Percentiles rank a stretch among this genome's conserved stretches.
These are phyloP conservation scores for Malthinus flaveolus DNA, from an alignment of 2,888 invertebrate species.

Conservation along the genomic window DNA sequence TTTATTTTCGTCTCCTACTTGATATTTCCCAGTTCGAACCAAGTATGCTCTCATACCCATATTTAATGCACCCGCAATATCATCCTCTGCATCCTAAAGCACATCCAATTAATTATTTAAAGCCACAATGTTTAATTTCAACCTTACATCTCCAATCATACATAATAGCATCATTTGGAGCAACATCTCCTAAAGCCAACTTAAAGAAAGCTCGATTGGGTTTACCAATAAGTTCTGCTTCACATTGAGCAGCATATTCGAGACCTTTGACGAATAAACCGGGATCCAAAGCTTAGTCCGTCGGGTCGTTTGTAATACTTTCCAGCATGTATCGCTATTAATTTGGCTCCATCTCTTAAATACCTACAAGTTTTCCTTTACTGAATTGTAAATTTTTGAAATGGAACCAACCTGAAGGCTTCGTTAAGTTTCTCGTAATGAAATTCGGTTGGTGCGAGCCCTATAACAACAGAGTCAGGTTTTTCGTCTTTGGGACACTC, in stretches of 20 bases:
- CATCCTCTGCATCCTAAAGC: slow-evolving; percentile 76
- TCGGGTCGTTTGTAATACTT: slow-evolving; percentile 72
- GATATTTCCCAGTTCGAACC: slow-evolving; percentile 81
- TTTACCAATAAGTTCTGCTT: slow-evolving; percentile 74
- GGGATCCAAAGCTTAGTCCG: slow-evolving; percentile 78
- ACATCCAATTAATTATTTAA: background rate
- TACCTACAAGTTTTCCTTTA: slow-evolving; percentile 53
- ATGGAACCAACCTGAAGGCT: slow-evolving; percentile 65
- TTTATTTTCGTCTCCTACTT: slow-evolving; percentile 63
- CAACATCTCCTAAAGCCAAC: slow-evolving; percentile 54
- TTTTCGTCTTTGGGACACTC: slow-evolving; percentile 49
- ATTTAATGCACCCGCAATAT: slow-evolving; percentile 73
- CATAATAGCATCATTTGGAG: slow-evolving; percentile 66
- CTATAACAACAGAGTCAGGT: slow-evolving; percentile 75
- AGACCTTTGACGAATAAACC: slow-evolving; percentile 79
- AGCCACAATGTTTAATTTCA: slow-evolving; percentile 13
- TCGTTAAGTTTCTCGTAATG: slow-evolving; percentile 71
- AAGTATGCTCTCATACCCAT: slow-evolving; percentile 72
- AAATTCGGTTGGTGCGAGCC: slow-evolving; percentile 78
- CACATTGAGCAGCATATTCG: slow-evolving; percentile 71
- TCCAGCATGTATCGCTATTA: slow-evolving; percentile 81
- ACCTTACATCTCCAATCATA: slow-evolving; percentile 82
- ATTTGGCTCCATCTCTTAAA: slow-evolving; percentile 63
- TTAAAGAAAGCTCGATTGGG: slow-evolving; percentile 71
- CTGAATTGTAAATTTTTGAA: background rate